Evolutionary conservation across 1,140 invertebrate genomes (phyloP).

Genomic region (Heliconius hewitsoni): DNA sequence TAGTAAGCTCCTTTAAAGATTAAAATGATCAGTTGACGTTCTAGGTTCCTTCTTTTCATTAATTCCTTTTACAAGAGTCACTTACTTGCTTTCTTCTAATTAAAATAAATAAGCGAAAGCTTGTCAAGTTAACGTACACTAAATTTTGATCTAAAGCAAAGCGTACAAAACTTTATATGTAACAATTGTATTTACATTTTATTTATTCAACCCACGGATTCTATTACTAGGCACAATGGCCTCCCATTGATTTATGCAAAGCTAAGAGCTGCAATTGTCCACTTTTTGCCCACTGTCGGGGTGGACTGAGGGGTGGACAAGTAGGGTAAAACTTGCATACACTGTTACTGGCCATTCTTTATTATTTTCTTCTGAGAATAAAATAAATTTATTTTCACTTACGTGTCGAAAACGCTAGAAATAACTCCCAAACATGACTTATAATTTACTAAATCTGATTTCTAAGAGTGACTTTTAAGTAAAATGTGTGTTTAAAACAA

Average conservation of each 20-base stretch:
- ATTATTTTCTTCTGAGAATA: slow-evolving; percentile 17
- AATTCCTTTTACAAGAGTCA: too few species aligned
- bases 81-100: not conserved
- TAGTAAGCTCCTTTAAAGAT: too few species aligned
- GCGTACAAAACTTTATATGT: not conserved
- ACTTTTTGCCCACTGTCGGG: slow-evolving; percentile 59
- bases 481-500: too few species aligned
- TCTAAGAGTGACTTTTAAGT: too few species aligned
- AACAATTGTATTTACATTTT: slow-evolving; percentile 37
- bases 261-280: slow-evolving; percentile 67
- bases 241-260: slow-evolving; percentile 71
- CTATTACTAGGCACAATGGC: slow-evolving; percentile 47
- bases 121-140: not conserved
- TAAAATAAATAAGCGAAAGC: not conserved
- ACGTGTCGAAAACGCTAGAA: not conserved
- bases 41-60: too few species aligned
- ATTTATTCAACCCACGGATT: slow-evolving; percentile 55
- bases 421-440: not conserved
- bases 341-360: slow-evolving; percentile 12
- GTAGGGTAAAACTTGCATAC: slow-evolving; percentile 20
- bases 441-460: not conserved
- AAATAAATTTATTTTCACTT: not conserved
- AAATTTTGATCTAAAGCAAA: not conserved
- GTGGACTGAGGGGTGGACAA: slow-evolving; percentile 41
- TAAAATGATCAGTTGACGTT: too few species aligned